A percentile compares a stretch with the other conserved stretches of the same genome.
phyloP scores from a whole-genome alignment of 2,113 vertebrate species.

The Cyprinodon tularosa region DNA sequence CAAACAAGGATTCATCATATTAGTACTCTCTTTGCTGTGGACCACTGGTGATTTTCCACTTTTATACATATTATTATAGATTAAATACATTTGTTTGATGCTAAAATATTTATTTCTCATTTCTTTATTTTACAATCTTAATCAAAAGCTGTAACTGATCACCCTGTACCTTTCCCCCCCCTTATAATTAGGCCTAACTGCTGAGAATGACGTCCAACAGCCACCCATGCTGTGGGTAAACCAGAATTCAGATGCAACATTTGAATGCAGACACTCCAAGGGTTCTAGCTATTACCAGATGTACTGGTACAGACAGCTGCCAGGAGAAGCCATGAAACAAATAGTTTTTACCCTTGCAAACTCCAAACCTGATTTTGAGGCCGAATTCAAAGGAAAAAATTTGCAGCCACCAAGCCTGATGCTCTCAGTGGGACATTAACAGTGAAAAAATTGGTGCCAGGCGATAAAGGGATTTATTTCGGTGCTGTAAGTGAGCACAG shows the following conservation, averaged over 20 bases:
- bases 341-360: conserved; percentile 32
- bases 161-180: background rate
- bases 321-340: conserved; percentile 41
- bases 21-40: background rate
- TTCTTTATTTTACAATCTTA: background rate
- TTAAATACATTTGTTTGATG: background rate
- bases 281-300: background rate
- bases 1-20: background rate
- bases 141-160: background rate
- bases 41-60: conserved; percentile 3
- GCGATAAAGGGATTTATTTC: conserved; percentile 42
- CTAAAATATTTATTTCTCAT: background rate
- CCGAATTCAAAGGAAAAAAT: background rate
- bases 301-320: conserved; percentile 71
- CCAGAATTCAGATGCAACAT: background rate
- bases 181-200: background rate
- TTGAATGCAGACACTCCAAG: conserved; percentile 49
- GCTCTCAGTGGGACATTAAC: conserved; percentile 6
- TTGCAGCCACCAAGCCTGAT: conserved; percentile 4
- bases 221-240: background rate
- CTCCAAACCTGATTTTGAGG: conserved; percentile 13
- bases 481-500: conserved; percentile 33
- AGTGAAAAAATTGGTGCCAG: conserved; percentile 31
- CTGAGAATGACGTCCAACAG: conserved; percentile 6
- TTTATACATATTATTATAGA: background rate